These are phyloP conservation scores for Pipistrellus kuhlii DNA, from an alignment of 2,797 vertebrate genomes.

Conservation along the genomic window DNA sequence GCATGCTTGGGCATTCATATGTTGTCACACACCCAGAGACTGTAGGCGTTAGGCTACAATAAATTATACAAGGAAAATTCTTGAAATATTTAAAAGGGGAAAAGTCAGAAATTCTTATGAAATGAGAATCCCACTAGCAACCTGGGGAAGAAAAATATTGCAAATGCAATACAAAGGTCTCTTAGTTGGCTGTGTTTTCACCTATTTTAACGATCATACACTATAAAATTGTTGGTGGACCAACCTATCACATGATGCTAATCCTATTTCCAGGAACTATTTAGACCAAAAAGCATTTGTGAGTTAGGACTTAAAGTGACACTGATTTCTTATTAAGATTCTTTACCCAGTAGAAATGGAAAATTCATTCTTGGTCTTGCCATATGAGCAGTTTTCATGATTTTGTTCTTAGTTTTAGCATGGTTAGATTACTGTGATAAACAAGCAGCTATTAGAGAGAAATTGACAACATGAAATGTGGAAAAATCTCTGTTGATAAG, in stretches of 20 bases:
- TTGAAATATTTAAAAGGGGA: not conserved
- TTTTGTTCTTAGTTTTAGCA: conserved; percentile 24
- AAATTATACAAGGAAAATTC: conserved; percentile 4
- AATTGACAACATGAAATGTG: not conserved
- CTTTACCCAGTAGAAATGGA: conserved; percentile 52
- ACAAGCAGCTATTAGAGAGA: conserved; percentile 28
- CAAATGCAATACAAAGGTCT: not conserved
- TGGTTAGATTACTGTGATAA: not conserved
- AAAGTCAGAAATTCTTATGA: conserved; percentile 17
- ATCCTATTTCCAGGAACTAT: conserved; percentile 51
- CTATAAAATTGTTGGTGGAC: conserved; percentile 19
- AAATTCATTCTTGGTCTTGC: conserved; percentile 37
- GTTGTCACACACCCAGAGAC: not conserved
- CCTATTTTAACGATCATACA: not conserved
- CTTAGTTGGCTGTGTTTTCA: not conserved
- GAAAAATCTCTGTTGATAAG: conserved; percentile 40
- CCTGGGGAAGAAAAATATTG: not conserved
- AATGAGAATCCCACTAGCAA: not conserved
- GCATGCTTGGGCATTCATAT: not conserved
- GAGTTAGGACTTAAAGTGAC: conserved; percentile 56
- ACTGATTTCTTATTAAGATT: conserved; percentile 63
- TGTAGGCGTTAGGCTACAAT: not conserved
- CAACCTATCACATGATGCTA: not conserved
- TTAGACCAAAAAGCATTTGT: conserved; percentile 51
- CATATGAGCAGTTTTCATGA: conserved; percentile 21